These are phyloP conservation scores for Acanthosoma haemorrhoidale DNA, from an alignment of 2,888 invertebrate genomes.

Conservation along the genomic window DNA sequence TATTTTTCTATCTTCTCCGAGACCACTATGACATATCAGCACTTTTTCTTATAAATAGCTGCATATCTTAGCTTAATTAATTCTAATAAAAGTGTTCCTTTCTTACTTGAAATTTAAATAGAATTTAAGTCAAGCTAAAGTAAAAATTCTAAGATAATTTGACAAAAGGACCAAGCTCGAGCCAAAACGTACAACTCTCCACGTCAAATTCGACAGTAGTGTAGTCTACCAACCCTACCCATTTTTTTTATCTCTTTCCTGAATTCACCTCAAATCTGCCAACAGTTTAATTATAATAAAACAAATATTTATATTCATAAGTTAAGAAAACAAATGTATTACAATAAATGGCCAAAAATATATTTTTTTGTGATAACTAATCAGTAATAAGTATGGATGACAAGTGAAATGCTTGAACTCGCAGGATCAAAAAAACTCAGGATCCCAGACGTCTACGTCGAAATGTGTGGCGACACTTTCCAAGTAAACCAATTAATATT, in stretches of 20 bases:
- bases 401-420: conserved; percentile 31
- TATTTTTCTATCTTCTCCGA: too few relatives aligned
- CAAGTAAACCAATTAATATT: conserved; percentile 34
- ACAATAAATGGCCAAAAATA: too few relatives aligned
- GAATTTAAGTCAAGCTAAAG: too few relatives aligned
- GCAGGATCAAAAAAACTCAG: conserved; percentile 19
- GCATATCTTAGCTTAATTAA: too few relatives aligned
- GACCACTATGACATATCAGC: too few relatives aligned
- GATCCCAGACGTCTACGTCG: conserved; percentile 35
- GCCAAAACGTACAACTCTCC: neutral
- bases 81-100: too few relatives aligned
- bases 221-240: neutral
- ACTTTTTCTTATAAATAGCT: too few relatives aligned
- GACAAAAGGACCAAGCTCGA: neutral
- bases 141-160: too few relatives aligned
- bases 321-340: neutral
- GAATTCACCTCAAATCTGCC: too few relatives aligned
- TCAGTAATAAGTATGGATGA: conserved; percentile 6
- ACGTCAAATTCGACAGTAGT: neutral
- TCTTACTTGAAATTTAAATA: too few relatives aligned
- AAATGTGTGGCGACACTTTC: conserved; percentile 39
- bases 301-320: neutral
- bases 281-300: neutral
- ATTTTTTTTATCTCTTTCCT: neutral
- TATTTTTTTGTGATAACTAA: neutral